These are phyloP conservation scores for Drosophila chauvacae DNA, from an alignment of 1,140 invertebrate genomes.

Conservation along the genomic window DNA sequence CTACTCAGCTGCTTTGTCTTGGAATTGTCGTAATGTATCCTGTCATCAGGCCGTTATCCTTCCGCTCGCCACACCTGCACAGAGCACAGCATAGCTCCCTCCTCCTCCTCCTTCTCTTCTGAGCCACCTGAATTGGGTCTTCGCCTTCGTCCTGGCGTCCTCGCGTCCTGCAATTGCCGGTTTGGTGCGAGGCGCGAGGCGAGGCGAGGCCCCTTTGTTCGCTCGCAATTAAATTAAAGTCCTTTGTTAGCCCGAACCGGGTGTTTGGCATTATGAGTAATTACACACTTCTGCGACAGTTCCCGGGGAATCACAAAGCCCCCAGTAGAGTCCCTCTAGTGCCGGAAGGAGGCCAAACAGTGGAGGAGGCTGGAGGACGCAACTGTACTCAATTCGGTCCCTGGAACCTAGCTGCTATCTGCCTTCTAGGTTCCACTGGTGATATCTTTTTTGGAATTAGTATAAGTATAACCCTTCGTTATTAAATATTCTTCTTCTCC, in stretches of 20 bases:
- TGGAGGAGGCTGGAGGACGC: not conserved
- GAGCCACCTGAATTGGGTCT: conserved; percentile 19
- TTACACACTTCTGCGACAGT: conserved; percentile 51
- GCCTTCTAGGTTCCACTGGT: not conserved
- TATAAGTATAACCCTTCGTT: no score
- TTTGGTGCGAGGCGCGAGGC: not conserved
- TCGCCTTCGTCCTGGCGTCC: not conserved
- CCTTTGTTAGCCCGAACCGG: conserved; percentile 48
- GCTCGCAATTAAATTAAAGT: conserved; percentile 51
- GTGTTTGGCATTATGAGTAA: conserved; percentile 52
- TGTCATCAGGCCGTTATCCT: conserved; percentile 52
- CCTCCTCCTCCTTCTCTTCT: not conserved
- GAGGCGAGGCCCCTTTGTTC: conserved; percentile 46
- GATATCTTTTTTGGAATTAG: no score
- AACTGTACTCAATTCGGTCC: conserved; percentile 7
- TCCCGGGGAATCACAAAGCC: conserved; percentile 34
- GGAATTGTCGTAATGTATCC: conserved; percentile 57
- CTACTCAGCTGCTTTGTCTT: conserved; percentile 24
- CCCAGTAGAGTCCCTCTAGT: conserved; percentile 21
- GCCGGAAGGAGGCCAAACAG: conserved; percentile 13
- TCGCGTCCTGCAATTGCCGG: conserved; percentile 1
- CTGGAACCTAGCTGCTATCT: not conserved
- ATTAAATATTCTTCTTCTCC: no score
- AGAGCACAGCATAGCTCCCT: not conserved
- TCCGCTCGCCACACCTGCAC: conserved; percentile 7